Conservation (phyloP, 2,888 invertebrate species). For the Adelognathus sp. region DNA sequence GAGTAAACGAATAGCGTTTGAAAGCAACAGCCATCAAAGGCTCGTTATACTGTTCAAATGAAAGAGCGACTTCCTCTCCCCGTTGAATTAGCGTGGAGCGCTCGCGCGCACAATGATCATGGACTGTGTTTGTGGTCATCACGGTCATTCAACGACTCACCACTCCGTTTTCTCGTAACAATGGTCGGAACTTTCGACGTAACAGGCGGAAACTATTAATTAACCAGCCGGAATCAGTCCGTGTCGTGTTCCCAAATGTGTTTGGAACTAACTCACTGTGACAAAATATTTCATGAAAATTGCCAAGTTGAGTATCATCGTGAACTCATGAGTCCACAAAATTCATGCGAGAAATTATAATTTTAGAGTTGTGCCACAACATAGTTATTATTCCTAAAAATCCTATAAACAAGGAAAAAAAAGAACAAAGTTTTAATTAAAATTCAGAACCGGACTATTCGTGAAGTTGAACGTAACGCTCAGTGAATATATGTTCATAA, state of each 20-base stretch:
- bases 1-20: conserved; percentile 19
- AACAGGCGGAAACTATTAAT: conserved; percentile 56
- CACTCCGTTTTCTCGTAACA: conserved; percentile 47
- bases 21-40: conserved; percentile 10
- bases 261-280: background rate
- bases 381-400: too few species aligned
- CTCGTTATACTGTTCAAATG: conserved; percentile 54
- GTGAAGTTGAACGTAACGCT: too few species aligned
- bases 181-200: conserved; percentile 48
- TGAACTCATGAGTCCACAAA: background rate
- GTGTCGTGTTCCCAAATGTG: conserved; percentile 6
- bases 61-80: conserved; percentile 58
- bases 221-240: conserved; percentile 51
- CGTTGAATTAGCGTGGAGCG: conserved; percentile 58
- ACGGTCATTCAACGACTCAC: conserved; percentile 50
- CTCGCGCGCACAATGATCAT: conserved; percentile 55
- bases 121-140: conserved; percentile 50
- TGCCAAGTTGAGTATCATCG: background rate
- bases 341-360: too few species aligned
- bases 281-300: background rate
- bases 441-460: too few species aligned
- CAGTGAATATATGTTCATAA: too few species aligned
- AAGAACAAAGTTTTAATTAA: too few species aligned
- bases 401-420: too few species aligned
- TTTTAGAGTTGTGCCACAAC: too few species aligned